phyloP scores from a whole-genome alignment of 2,797 vertebrate genomes.

The Gallinago stenura region DNA sequence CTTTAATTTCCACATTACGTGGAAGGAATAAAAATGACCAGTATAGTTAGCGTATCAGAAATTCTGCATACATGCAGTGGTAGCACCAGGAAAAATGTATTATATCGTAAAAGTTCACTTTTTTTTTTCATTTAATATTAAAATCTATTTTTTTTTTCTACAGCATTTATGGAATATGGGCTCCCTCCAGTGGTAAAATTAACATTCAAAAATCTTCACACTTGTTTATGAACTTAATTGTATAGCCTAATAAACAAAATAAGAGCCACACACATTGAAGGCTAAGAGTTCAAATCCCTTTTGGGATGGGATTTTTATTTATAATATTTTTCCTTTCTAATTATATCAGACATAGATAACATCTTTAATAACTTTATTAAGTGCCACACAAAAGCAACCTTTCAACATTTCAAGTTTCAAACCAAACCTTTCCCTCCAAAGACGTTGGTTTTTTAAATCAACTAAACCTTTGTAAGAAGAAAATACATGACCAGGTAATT shows the following conservation, averaged over 20 bases:
- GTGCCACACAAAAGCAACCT: neutral
- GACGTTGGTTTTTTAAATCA: neutral
- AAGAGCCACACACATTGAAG: neutral
- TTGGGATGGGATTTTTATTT: neutral
- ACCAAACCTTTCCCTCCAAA: neutral
- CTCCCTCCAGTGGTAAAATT: constrained; percentile 82
- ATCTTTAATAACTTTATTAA: neutral
- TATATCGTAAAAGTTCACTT: neutral
- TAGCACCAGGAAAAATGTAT: neutral
- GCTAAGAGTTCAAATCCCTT: neutral
- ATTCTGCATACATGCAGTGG: neutral
- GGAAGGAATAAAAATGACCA: neutral
- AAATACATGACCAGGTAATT: neutral
- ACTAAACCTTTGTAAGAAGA: neutral
- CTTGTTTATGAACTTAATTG: constrained; percentile 10
- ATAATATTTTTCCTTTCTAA: neutral
- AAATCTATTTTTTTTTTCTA: neutral
- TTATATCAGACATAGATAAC: neutral
- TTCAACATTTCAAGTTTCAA: neutral
- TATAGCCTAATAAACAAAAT: neutral
- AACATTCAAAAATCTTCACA: constrained; percentile 35
- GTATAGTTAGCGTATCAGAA: neutral
- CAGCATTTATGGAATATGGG: constrained; percentile 70
- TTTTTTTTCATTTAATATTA: constrained; percentile 9
- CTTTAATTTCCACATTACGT: neutral